These are phyloP conservation scores for Empidonax alnorum DNA, from an alignment of 2,113 vertebrate genomes.

Conservation along the genomic window DNA sequence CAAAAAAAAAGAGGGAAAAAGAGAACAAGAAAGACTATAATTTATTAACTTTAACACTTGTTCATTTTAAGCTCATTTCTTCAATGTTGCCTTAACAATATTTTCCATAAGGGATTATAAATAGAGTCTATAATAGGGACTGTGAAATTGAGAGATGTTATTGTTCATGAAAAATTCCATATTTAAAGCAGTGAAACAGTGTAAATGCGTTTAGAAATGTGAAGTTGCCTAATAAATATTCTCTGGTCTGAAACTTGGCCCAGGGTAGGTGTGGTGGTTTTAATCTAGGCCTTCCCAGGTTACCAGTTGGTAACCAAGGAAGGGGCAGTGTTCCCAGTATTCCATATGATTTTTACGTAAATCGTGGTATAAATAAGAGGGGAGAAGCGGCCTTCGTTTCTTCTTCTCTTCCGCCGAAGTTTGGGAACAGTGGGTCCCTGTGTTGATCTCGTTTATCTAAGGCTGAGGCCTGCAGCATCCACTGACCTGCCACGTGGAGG, in stretches of 20 bases:
- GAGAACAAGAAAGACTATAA: background rate
- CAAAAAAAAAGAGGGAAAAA: background rate
- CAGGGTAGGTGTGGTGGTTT: background rate
- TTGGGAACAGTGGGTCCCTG: no score
- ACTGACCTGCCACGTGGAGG: no score
- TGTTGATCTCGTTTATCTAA: no score
- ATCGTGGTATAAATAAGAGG: no score
- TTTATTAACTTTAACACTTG: background rate
- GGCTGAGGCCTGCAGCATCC: no score
- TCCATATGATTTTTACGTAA: no score
- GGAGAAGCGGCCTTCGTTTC: no score
- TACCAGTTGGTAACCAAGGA: no score
- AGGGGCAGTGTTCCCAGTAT: no score
- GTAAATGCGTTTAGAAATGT: background rate
- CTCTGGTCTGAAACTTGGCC: background rate
- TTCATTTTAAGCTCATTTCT: background rate
- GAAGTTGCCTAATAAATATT: background rate
- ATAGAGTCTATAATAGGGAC: background rate
- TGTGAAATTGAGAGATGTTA: slow-evolving; percentile 16
- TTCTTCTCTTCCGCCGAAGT: no score
- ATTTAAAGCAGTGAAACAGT: background rate
- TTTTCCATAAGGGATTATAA: background rate
- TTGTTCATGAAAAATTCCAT: background rate
- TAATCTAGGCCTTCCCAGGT: no score
- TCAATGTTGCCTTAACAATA: background rate